A percentile compares a stretch with the other conserved stretches of the same genome.
phyloP scores from a whole-genome alignment of 1,140 invertebrate species.

The Frieseomelitta varia region DNA sequence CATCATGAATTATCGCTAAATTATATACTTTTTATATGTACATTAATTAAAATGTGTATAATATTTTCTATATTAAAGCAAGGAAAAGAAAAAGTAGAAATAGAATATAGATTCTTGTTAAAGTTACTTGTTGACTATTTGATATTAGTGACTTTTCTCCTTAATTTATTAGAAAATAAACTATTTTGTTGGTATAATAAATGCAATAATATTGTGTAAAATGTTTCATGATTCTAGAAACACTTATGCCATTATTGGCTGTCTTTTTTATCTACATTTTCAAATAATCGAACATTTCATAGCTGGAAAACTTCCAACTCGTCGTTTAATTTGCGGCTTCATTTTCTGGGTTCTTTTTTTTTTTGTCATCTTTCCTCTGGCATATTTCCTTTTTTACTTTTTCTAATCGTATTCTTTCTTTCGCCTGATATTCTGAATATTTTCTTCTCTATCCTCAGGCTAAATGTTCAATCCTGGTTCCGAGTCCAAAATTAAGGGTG shows the following conservation, averaged over 20 bases:
- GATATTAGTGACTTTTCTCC: too few relatives aligned
- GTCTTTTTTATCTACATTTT: neutral
- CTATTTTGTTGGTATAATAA: too few relatives aligned
- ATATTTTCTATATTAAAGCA: neutral
- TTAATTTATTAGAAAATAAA: too few relatives aligned
- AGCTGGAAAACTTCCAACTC: slow-evolving; percentile 7
- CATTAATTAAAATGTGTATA: too few relatives aligned
- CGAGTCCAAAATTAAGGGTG: neutral
- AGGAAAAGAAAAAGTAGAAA: neutral
- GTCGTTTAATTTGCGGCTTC: slow-evolving; percentile 53
- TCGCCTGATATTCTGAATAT: neutral
- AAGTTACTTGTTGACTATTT: too few relatives aligned
- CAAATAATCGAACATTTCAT: slow-evolving; percentile 9
- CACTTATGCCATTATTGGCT: neutral
- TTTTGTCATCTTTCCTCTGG: slow-evolving; percentile 43
- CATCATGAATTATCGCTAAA: neutral
- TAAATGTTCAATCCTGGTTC: slow-evolving; percentile 5
- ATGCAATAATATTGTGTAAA: too few relatives aligned
- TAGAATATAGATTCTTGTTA: neutral
- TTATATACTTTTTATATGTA: neutral
- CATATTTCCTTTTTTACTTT: neutral
- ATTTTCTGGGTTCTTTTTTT: slow-evolving; percentile 32
- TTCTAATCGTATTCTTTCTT: neutral
- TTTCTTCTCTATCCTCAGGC: slow-evolving; percentile 19
- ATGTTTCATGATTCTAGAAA: neutral